phyloP scores from a whole-genome alignment of 2,113 vertebrate species.

The Myodes glareolus region DNA sequence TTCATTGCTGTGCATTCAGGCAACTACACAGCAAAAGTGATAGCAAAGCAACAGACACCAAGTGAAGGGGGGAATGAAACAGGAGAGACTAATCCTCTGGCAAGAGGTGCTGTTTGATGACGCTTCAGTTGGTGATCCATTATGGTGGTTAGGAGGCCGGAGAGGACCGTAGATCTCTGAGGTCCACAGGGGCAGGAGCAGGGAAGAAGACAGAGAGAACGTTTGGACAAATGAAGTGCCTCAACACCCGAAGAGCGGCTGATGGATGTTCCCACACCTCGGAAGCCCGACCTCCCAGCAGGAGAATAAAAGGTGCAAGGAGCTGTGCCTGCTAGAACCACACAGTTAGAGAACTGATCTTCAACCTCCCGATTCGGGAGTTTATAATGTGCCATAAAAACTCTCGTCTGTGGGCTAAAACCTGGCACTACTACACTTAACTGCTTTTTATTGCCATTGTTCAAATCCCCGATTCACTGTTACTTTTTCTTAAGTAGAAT shows the following conservation, averaged over 20 bases:
- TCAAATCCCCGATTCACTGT: constrained; percentile 77
- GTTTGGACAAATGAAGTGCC: constrained; percentile 65
- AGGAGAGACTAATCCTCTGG: constrained; percentile 69
- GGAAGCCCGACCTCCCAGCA: constrained; percentile 70
- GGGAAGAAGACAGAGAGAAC: constrained; percentile 72
- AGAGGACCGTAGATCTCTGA: constrained; percentile 73
- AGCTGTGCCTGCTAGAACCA: constrained; percentile 65
- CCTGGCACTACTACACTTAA: constrained; percentile 67
- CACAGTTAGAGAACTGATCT: constrained; percentile 68
- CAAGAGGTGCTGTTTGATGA: constrained; percentile 66
- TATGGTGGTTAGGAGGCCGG: constrained; percentile 68
- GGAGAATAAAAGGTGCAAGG: constrained; percentile 55
- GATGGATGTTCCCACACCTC: constrained; percentile 68
- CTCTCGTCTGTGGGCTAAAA: constrained; percentile 61
- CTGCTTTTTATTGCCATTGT: constrained; percentile 76
- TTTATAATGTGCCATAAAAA: constrained; percentile 76
- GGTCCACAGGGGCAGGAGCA: constrained; percentile 43
- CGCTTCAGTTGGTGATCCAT: constrained; percentile 73
- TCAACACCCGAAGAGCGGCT: constrained; percentile 67
- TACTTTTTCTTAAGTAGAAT: constrained; percentile 78
- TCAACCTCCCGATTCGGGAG: constrained; percentile 71
- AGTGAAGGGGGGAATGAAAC: not conserved
- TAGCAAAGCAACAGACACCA: constrained; percentile 30
- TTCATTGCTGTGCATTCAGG: constrained; percentile 45
- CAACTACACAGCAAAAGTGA: constrained; percentile 28